Percentiles rank a stretch among this genome's conserved stretches.
Conservation (phyloP, 2,888 invertebrate species). For the Dolichomitus sp. region DNA sequence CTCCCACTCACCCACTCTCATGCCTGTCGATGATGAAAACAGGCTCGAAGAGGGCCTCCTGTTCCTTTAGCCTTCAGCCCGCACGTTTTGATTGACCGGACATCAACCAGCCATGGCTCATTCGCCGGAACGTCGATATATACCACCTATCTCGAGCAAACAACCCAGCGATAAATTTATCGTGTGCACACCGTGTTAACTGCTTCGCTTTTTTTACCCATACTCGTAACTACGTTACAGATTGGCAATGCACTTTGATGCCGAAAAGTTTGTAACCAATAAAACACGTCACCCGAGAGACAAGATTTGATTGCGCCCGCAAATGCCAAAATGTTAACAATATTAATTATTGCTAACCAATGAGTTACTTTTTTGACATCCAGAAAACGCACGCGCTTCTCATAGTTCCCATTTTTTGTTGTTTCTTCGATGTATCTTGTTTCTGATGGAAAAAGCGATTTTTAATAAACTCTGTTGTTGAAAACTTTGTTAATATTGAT, state of each 20-base stretch:
- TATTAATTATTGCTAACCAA: background rate
- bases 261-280: background rate
- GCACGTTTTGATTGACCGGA: conserved; percentile 51
- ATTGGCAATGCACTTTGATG: background rate
- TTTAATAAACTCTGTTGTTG: background rate
- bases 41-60: conserved; percentile 32
- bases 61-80: conserved; percentile 4
- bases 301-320: background rate
- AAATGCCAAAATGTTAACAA: background rate
- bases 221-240: background rate
- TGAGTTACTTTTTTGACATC: background rate
- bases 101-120: conserved; percentile 34
- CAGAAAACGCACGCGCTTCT: background rate
- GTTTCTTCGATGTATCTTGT: background rate
- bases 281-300: background rate
- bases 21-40: conserved; percentile 32
- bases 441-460: background rate
- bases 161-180: conserved; percentile 22
- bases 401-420: too few relatives aligned
- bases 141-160: background rate
- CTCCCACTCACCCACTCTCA: background rate
- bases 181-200: background rate
- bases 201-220: background rate
- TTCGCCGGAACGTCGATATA: background rate
- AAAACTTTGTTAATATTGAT: background rate